phyloP scores from a whole-genome alignment of 2,797 vertebrate species.

The Onychomys torridus region DNA sequence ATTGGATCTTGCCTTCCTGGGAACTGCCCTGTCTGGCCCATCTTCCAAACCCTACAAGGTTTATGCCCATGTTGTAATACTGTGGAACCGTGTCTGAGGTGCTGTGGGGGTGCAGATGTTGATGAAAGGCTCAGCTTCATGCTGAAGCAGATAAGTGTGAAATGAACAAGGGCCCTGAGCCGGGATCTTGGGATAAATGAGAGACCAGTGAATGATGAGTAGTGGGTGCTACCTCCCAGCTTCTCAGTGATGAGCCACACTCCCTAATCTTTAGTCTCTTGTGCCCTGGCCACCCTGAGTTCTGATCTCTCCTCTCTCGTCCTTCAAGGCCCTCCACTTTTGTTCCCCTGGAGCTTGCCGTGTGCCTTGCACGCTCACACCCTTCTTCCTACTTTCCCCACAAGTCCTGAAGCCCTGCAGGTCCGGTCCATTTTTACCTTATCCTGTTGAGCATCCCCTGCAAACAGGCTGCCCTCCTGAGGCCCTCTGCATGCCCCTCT shows the following conservation, averaged over 20 bases:
- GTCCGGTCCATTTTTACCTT: neutral
- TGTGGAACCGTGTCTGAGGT: neutral
- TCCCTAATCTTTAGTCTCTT: neutral
- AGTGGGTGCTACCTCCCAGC: neutral
- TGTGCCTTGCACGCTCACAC: fast-evolving
- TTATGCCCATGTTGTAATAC: neutral
- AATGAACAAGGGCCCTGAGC: neutral
- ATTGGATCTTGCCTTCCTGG: neutral
- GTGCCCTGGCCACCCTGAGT: neutral
- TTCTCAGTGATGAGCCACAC: neutral
- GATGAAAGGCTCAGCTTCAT: neutral
- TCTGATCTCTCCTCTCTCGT: neutral
- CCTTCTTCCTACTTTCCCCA: neutral
- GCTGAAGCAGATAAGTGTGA: neutral
- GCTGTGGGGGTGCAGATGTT: no score
- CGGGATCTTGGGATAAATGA: neutral
- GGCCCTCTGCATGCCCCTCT: slow-evolving; percentile 29
- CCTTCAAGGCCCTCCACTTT: neutral
- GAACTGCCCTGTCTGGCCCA: neutral
- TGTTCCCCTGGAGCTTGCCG: fast-evolving
- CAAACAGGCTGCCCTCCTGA: neutral
- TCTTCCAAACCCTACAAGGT: neutral
- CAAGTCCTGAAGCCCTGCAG: neutral
- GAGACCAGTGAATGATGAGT: neutral
- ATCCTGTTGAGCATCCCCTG: neutral